Evolutionary conservation across 2,888 invertebrate species (phyloP).

Genomic region (Cylindroiulus punctatus): DNA sequence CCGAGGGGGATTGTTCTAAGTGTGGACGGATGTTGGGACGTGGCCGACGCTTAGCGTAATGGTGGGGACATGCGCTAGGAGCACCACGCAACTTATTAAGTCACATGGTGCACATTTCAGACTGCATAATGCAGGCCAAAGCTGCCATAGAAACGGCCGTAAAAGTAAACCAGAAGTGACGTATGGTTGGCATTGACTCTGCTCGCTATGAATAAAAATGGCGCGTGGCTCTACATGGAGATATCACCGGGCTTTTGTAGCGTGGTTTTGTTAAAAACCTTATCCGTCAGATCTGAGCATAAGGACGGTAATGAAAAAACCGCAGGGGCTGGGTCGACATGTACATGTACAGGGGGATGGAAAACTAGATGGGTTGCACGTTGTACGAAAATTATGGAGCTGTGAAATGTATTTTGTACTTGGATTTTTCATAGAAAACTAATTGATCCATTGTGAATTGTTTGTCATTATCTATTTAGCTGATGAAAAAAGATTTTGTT

Average conservation of each 20-base stretch:
- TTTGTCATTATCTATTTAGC: no score
- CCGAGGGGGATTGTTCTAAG: not conserved
- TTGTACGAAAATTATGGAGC: no score
- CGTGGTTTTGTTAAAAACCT: not conserved
- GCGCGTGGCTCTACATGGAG: not conserved
- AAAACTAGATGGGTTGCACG: not conserved
- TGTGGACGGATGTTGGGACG: not conserved
- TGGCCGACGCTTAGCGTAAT: not conserved
- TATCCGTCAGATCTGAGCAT: not conserved
- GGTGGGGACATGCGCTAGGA: not conserved
- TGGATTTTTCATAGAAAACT: no score
- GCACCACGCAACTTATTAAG: not conserved
- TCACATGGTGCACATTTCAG: not conserved
- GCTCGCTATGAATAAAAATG: not conserved
- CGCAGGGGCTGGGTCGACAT: not conserved
- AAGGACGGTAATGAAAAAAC: not conserved
- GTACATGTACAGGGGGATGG: not conserved
- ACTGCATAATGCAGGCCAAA: not conserved
- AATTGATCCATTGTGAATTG: no score
- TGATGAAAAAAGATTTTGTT: no score
- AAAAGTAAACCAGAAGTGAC: not conserved
- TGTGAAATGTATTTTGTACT: no score
- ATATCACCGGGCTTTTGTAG: not conserved
- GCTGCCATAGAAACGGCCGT: not conserved
- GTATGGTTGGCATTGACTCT: not conserved